phyloP scores from a whole-genome alignment of 2,888 invertebrate species.

The Andrena minutula region DNA sequence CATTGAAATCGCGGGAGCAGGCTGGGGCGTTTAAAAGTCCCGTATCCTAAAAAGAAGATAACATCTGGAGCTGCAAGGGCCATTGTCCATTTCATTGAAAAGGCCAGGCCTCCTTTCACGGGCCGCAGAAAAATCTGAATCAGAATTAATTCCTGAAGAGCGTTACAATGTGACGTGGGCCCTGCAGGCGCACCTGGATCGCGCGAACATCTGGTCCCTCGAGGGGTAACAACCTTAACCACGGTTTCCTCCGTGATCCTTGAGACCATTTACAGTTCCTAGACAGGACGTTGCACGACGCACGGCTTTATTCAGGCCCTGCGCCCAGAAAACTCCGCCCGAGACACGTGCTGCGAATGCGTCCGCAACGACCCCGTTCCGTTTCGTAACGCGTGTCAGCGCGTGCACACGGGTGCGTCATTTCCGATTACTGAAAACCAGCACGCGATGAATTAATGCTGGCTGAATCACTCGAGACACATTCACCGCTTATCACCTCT shows the following conservation, averaged over 20 bases:
- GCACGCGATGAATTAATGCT: not conserved
- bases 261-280: conserved; percentile 33
- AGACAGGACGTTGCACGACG: conserved; percentile 11
- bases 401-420: conserved; percentile 27
- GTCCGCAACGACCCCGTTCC: conserved; percentile 63
- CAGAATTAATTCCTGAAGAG: conserved; percentile 62
- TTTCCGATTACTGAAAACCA: conserved; percentile 28
- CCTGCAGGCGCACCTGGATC: conserved; percentile 62
- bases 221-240: conserved; percentile 54
- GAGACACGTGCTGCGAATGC: conserved; percentile 68
- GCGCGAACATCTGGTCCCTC: conserved; percentile 60
- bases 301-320: conserved; percentile 42
- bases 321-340: conserved; percentile 52
- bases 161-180: conserved; percentile 55
- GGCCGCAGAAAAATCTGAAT: conserved; percentile 47
- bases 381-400: conserved; percentile 66
- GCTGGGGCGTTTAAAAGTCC: conserved; percentile 32
- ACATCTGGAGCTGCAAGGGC: conserved; percentile 52
- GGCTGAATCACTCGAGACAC: conserved; percentile 11
- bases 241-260: conserved; percentile 24
- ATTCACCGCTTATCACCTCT: not conserved
- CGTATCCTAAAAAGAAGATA: conserved; percentile 33
- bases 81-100: conserved; percentile 52
- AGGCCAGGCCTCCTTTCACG: conserved; percentile 51
- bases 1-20: conserved; percentile 10